Percentiles rank a stretch among this genome's conserved stretches.
Conservation (phyloP, 2,888 invertebrate species). For the Petrolisthes manimaculis region DNA sequence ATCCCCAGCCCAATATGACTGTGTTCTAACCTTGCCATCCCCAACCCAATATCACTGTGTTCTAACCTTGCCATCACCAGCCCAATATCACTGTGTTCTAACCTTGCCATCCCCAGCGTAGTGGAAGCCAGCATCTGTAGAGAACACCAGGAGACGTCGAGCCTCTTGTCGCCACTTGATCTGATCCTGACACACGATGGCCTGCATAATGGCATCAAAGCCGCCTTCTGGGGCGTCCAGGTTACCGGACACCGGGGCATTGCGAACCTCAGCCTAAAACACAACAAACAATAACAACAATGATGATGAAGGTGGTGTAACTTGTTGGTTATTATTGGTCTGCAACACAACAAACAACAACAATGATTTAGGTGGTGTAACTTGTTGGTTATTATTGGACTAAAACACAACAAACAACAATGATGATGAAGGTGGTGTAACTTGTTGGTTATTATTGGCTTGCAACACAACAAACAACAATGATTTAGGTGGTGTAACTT, state of each 20-base stretch:
- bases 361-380: too few relatives aligned
- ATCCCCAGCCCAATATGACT: background rate
- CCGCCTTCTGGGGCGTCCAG: constrained; percentile 98
- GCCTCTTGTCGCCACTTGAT: constrained; percentile 97
- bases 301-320: too few relatives aligned
- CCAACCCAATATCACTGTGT: background rate
- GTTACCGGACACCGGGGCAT: constrained; percentile 93
- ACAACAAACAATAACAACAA: background rate
- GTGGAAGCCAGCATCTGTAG: constrained; percentile 98
- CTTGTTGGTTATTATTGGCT: too few relatives aligned
- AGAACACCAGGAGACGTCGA: constrained; percentile 92
- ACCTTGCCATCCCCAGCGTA: constrained; percentile 99
- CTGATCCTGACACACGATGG: constrained; percentile 85
- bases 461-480: too few relatives aligned
- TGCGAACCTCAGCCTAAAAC: constrained; percentile 74
- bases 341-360: too few relatives aligned
- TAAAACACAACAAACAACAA: constrained; percentile 12
- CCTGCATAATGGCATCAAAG: constrained; percentile 99
- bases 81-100: background rate
- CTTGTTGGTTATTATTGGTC: too few relatives aligned
- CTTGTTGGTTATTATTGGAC: constrained; percentile 12
- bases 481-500: too few relatives aligned
- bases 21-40: background rate
- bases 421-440: too few relatives aligned
- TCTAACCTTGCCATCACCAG: background rate